These are phyloP conservation scores for Melanostigma gelatinosum DNA, from an alignment of 2,113 vertebrate genomes.

Conservation along the genomic window DNA sequence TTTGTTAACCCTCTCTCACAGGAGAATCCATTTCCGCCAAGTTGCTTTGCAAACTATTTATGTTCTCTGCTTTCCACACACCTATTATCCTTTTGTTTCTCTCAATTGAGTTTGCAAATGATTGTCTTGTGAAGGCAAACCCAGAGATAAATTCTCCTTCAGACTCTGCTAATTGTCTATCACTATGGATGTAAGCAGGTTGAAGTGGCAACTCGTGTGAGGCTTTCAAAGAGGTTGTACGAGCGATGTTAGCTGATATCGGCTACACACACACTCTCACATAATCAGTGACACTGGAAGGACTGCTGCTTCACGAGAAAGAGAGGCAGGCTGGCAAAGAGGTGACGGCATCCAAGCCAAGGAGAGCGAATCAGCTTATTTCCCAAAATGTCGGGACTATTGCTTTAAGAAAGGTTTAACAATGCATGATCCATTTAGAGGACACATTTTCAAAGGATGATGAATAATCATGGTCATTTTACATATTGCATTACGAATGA, in stretches of 20 bases:
- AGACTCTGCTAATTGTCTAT: constrained; percentile 54
- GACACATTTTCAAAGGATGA: neutral
- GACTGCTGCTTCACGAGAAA: constrained; percentile 44
- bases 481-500: neutral
- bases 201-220: constrained; percentile 31
- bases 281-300: constrained; percentile 36
- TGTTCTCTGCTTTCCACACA: constrained; percentile 35
- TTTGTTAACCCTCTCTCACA: constrained; percentile 44
- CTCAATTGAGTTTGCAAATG: constrained; percentile 65
- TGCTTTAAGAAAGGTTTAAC: neutral
- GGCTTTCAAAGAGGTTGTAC: constrained; percentile 18
- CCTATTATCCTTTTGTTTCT: constrained; percentile 69
- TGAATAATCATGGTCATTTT: neutral
- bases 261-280: constrained; percentile 4
- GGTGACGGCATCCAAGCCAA: constrained; percentile 56
- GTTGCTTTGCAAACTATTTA: constrained; percentile 56
- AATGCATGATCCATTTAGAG: neutral
- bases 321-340: constrained; percentile 37
- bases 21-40: constrained; percentile 42
- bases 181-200: constrained; percentile 45
- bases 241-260: constrained; percentile 25
- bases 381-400: neutral
- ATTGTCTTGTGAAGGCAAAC: constrained; percentile 45
- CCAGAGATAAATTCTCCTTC: constrained; percentile 48
- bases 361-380: too few species aligned